phyloP scores from a whole-genome alignment of 2,888 invertebrate species.

The Gnatocerus cornutus region DNA sequence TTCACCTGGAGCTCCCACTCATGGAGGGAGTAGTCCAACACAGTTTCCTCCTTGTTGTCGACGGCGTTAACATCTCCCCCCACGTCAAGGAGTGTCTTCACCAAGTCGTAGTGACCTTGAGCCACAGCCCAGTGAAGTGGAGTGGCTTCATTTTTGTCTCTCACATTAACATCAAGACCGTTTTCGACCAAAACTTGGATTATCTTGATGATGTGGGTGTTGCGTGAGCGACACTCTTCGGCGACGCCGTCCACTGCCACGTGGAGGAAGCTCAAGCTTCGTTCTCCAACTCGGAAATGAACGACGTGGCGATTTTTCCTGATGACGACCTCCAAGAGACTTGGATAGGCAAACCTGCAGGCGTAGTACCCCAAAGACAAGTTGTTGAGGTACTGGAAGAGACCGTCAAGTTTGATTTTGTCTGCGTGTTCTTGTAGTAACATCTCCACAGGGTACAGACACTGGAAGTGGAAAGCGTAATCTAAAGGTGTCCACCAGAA shows the following conservation, averaged over 20 bases:
- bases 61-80: constrained; percentile 21
- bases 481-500: constrained; percentile 9
- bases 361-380: constrained; percentile 6
- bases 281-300: constrained; percentile 1
- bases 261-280: constrained; percentile 1
- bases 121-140: constrained; percentile 13
- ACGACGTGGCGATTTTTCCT: constrained; percentile 2
- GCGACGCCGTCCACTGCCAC: not conserved
- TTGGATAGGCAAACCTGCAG: constrained; percentile 2
- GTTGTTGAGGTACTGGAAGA: not conserved
- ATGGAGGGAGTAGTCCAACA: constrained; percentile 1
- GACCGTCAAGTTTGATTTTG: not conserved
- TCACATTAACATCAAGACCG: constrained; percentile 7
- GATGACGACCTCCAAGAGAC: not conserved
- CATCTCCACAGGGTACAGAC: not conserved
- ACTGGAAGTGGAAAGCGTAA: constrained; percentile 4
- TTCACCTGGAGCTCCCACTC: constrained; percentile 4
- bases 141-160: constrained; percentile 2
- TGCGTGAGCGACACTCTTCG: not conserved
- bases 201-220: not conserved
- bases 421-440: not conserved
- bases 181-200: not conserved
- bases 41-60: constrained; percentile 5
- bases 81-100: constrained; percentile 11
- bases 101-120: not conserved